Evolutionary conservation across 1,140 invertebrate genomes (phyloP), one percentile per base, ranked within the genome.

Genomic region (Mamestra configurata): DNA sequence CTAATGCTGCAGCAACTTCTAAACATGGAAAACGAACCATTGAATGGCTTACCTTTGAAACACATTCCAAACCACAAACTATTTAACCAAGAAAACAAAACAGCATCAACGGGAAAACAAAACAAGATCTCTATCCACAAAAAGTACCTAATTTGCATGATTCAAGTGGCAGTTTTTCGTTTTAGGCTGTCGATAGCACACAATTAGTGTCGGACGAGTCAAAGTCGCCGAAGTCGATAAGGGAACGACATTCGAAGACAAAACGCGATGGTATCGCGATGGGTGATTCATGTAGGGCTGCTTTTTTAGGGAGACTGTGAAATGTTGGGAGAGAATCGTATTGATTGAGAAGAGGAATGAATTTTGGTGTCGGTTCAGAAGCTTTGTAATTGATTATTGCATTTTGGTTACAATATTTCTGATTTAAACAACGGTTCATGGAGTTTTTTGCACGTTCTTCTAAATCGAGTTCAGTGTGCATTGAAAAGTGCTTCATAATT

Each of bases 181-280:
- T 83, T 75, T 73, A 49, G 51, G 35, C 46, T 77, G 87, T 86
- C 86, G 84, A 89, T 90, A 87, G 66, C 77, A 84, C 86, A 89
- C 88, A 90, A 92, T 92, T 92, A 92, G 89, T 87, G 90, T 90
- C 86, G 88, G 83, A 64, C 81, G 84, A 85, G 86, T 87, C 86
- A 88, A 86, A 88, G 83, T 70, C 40, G 46, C 75, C 46, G 80
- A 80, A 89, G 86, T 87, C 90, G 90, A 90, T 91, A 89, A 87
- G 86, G 66, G 72, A 84, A 66, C 83, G 86, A 86, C 88, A 88
- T 86, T 79, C 76, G 79, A 71, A 86, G 87, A 90, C 89, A 90
- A 89, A 89, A 89, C 84, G 80, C 84, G 89, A 92, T 92, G 46
- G 49, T 89, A 92, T 92, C 89, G 80, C 59, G 37, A 61, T 24